These are phyloP conservation scores for Catotricha subobsoleta DNA, from an alignment of 2,888 invertebrate species.

Conservation along the genomic window DNA sequence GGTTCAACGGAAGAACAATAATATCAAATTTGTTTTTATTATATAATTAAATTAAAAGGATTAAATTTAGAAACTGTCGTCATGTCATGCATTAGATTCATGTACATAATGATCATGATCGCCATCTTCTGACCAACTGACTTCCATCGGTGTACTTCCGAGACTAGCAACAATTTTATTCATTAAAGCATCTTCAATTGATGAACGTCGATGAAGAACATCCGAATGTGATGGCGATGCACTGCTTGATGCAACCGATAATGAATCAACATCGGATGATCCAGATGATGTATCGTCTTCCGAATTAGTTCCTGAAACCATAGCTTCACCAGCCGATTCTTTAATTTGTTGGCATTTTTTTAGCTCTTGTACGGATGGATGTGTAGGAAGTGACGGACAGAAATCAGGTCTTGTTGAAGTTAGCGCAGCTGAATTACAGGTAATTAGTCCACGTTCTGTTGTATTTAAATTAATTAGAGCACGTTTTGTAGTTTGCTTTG, in stretches of 20 bases:
- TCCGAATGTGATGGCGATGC: constrained; percentile 11
- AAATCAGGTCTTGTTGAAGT: constrained; percentile 19
- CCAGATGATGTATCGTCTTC: constrained; percentile 35
- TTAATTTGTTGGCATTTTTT: constrained; percentile 34
- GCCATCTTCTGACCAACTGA: constrained; percentile 30
- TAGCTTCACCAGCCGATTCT: constrained; percentile 45
- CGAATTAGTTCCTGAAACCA: constrained; percentile 40
- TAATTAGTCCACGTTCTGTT: constrained; percentile 19
- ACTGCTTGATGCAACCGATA: constrained; percentile 6
- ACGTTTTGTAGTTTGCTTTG: not conserved
- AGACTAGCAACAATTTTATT: constrained; percentile 23
- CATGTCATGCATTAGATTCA: constrained; percentile 24
- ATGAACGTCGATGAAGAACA: constrained; percentile 21
- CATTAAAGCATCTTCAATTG: constrained; percentile 13
- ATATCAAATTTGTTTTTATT: too few relatives aligned
- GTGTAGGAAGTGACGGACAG: constrained; percentile 15
- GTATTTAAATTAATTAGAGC: too few relatives aligned
- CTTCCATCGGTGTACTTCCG: constrained; percentile 33
- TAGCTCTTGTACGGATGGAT: constrained; percentile 20
- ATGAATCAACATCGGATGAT: constrained; percentile 27
- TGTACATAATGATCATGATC: constrained; percentile 20
- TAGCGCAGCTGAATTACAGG: constrained; percentile 22
- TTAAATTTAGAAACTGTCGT: constrained; percentile 28
- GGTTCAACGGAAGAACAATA: too few relatives aligned
- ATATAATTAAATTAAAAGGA: too few relatives aligned